Evolutionary conservation across 2,888 invertebrate species (phyloP), one percentile per base, ranked within the genome.

Genomic region (Cremastobaeus sp.): DNA sequence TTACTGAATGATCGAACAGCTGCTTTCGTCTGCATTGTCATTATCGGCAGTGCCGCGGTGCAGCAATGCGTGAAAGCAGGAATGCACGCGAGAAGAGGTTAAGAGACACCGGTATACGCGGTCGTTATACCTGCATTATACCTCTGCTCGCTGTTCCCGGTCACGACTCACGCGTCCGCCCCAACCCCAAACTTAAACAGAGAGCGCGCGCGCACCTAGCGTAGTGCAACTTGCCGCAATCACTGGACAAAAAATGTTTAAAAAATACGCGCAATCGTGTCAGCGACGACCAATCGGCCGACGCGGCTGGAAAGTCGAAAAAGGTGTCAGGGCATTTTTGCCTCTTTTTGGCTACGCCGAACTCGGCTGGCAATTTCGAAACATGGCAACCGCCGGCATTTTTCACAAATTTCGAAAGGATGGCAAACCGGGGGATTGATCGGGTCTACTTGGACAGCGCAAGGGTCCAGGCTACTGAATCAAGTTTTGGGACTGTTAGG

Each of bases 61-160:
- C 45, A 37, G 35, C 34, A 43, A 43, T 35, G 45, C 65, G 55
- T 57, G 65, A 75, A 69, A 54, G 70, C 55, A 48, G 50, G 57
- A 48, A 59, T 45, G 50, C 54, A 45, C 37, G 17, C 45, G 52
- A 34, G 43, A 64, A 64, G 64, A 64, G 69, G 74, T 74, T 74
- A 68, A 59, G 68, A 39, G 74, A 57, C 62, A 69, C 68, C 68
- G 74, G 62, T 76, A 74, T 77, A 71, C 60, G 34, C 66, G 66
- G 71, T 71, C 68, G 59, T 73, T 62, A 68, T 62, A 43, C 66
- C 28, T 25, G 55, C 54, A n/a, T n/a, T n/a, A n/a, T n/a, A n/a
- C n/a, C n/a, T n/a, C n/a, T n/a, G n/a, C n/a, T 21, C 20, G 21
- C 45, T 37, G 39, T 50, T 35, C 43, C 17, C 5, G 11, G 15